These are phyloP conservation scores for Drepana arcuata DNA, from an alignment of 1,140 invertebrate genomes.

Conservation along the genomic window DNA sequence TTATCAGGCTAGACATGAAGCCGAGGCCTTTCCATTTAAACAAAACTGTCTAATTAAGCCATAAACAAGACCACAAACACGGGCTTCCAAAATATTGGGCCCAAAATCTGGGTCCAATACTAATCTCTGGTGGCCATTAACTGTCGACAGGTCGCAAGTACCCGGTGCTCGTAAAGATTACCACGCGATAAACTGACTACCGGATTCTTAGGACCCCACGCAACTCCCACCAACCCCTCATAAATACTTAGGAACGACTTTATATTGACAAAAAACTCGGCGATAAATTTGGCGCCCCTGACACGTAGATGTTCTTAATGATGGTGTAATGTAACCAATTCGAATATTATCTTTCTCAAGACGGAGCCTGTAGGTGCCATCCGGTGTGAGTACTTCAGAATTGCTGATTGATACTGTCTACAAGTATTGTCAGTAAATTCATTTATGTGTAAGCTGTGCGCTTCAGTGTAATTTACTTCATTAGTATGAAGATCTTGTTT, in stretches of 20 bases:
- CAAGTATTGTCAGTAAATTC: too few species aligned
- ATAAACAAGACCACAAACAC: conserved; percentile 68
- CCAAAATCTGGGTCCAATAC: conserved; percentile 32
- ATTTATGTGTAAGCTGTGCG: too few species aligned
- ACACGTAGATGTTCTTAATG: conserved; percentile 70
- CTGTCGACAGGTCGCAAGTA: conserved; percentile 58
- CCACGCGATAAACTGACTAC: conserved; percentile 63
- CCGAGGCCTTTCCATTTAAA: conserved; percentile 49
- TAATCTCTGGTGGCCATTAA: conserved; percentile 63
- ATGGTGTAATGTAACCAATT: conserved; percentile 67
- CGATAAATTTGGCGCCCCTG: conserved; percentile 69
- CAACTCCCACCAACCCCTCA: conserved; percentile 42
- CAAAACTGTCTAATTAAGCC: conserved; percentile 71
- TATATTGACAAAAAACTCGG: conserved; percentile 65
- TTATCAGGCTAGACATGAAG: conserved; percentile 57
- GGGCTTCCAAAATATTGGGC: conserved; percentile 50
- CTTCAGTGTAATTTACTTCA: too few species aligned
- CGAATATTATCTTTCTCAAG: too few species aligned
- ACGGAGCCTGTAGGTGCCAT: too few species aligned
- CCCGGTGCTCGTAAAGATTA: conserved; percentile 65
- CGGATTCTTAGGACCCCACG: conserved; percentile 58
- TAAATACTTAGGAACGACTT: conserved; percentile 60
- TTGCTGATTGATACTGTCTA: too few species aligned
- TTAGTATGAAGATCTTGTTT: too few species aligned
- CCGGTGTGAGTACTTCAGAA: too few species aligned